Base-by-base conservation (phyloP, 1,140 invertebrate species). In the Sinella curviseta region DNA sequence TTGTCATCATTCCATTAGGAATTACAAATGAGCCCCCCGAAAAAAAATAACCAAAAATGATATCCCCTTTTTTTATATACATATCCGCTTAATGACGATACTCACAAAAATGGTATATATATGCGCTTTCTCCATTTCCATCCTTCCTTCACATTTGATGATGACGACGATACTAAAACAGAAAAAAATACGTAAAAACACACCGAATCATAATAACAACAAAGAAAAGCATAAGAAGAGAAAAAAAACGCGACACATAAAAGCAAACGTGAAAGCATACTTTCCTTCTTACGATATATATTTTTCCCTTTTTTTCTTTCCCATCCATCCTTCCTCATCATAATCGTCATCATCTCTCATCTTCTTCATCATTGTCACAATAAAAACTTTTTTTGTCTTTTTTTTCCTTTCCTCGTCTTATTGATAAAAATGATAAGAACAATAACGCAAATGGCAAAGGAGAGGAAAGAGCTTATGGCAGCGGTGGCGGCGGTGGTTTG, bases 1-100 rank as follows among this genome's bases (percentile, higher is more conserved):
- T 70, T 70, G 65, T 70, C 65, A 70, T 70, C 65, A 70, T 70
- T 70, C 65, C 65, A 70, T 70, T 70, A 70, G 24, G 65, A 70
- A 70, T 70, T 70, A 70, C 65, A 70, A 70, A 70, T 70, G 65
- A 70, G 65, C 8, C 39, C 39, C 39, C 39, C 8, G 20, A 48
- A 48, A 48, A 20, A 48, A 48, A 48, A 48, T 20, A n/a, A 48
- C 39, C 20, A 48, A 48, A 48, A n/a, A n/a, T n/a, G n/a, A 48
- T 48, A 48, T 48, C 39, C 39, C 39, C 39, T 48, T 48, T 20
- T 48, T 20, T 48, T 48, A 20, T 20, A 48, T 48, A 12, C 8
- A 12, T 48, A 12, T 48, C 20, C 20, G 39, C 39, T 48, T 48
- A 48, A 48, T 48, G 39, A 48, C 39, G 39, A 48, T 48, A 48